Conservation (phyloP, 2,888 invertebrate genomes). For the Pseudolycoriella hygida region DNA sequence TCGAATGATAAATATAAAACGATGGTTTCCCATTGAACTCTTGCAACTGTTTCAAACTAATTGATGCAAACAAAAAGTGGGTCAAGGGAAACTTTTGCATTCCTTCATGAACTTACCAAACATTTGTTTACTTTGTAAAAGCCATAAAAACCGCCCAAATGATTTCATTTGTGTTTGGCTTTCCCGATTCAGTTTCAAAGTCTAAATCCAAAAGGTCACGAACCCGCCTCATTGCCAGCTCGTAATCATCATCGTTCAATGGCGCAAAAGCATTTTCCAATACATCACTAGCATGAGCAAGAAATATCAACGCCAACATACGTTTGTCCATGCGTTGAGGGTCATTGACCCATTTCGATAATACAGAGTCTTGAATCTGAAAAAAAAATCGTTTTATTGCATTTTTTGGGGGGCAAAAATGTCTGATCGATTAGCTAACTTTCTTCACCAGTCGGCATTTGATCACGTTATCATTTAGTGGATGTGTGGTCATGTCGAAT, state of each 20-base stretch:
- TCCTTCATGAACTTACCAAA: slow-evolving; percentile 6
- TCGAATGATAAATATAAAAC: no score
- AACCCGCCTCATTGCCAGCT: slow-evolving; percentile 93
- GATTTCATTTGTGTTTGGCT: slow-evolving; percentile 78
- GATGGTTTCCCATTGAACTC: no score
- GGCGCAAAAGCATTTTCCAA: slow-evolving; percentile 99
- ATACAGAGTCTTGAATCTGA: slow-evolving; percentile 91
- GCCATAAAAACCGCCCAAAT: slow-evolving; percentile 99
- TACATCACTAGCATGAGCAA: slow-evolving; percentile 97
- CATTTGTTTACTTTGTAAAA: slow-evolving; percentile 75
- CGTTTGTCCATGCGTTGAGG: slow-evolving; percentile 94
- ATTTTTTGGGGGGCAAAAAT: neutral
- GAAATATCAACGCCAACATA: slow-evolving; percentile 78
- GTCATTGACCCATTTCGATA: slow-evolving; percentile 93
- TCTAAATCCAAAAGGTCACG: slow-evolving; percentile 90
- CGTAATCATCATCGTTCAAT: slow-evolving; percentile 91
- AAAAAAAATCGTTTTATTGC: slow-evolving; percentile 12
- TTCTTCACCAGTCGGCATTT: slow-evolving; percentile 95
- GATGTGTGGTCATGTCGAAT: slow-evolving; percentile 99
- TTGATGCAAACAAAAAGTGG: no score
- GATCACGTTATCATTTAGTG: slow-evolving; percentile 83
- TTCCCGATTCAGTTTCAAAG: slow-evolving; percentile 88
- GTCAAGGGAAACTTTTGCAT: no score
- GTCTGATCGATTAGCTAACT: slow-evolving; percentile 33
- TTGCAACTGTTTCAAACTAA: no score